These are phyloP conservation scores for Setipinna tenuifilis DNA, from an alignment of 2,797 vertebrate species.

Conservation along the genomic window DNA sequence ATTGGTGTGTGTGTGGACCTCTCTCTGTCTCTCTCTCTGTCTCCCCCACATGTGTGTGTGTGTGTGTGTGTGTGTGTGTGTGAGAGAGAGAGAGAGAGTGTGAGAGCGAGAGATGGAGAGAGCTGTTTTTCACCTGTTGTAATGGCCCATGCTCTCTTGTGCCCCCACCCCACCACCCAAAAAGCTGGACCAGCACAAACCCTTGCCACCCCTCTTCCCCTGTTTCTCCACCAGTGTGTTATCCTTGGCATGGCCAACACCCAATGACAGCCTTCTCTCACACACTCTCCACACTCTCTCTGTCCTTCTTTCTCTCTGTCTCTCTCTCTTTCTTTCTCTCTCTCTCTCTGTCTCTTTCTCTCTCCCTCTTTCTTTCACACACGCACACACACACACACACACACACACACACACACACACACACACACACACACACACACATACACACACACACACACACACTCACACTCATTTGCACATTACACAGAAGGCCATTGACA, in stretches of 20 bases:
- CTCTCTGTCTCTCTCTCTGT: too few relatives aligned
- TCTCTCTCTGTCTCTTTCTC: too few relatives aligned
- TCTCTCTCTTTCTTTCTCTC: too few relatives aligned
- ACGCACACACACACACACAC: too few relatives aligned
- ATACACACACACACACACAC: neutral
- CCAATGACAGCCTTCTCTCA: neutral
- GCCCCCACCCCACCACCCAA: too few relatives aligned
- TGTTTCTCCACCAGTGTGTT: neutral
- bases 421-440: neutral
- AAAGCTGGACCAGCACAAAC: neutral
- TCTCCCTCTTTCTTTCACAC: too few relatives aligned
- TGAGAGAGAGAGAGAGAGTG: constrained; percentile 50
- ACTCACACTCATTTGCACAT: neutral
- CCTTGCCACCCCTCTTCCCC: neutral
- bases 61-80: constrained; percentile 2
- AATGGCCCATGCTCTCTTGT: neutral
- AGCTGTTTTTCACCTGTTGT: constrained; percentile 38
- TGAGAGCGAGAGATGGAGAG: constrained; percentile 31
- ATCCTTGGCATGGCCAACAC: neutral
- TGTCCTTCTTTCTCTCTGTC: too few relatives aligned
- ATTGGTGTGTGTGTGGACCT: too few relatives aligned
- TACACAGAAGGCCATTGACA: neutral
- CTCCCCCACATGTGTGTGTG: neutral
- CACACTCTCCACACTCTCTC: neutral
- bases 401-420: too few relatives aligned